Conservation (phyloP, 2,888 invertebrate genomes). For the Volucella inanis region DNA sequence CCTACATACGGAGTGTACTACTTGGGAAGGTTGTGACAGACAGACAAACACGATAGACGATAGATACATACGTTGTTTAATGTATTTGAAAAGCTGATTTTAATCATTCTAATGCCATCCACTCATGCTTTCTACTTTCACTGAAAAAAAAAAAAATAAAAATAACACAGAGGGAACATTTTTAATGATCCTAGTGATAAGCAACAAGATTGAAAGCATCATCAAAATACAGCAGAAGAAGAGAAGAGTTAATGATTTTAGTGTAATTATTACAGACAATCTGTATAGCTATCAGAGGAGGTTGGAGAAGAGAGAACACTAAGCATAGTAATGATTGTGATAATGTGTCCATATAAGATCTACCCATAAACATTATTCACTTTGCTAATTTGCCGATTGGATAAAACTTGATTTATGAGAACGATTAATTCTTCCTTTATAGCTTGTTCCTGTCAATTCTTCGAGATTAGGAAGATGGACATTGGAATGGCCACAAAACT, state of each 20-base stretch:
- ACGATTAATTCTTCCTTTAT: slow-evolving; percentile 53
- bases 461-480: slow-evolving; percentile 37
- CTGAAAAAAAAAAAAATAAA: neutral
- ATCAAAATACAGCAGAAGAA: neutral
- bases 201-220: slow-evolving; percentile 4
- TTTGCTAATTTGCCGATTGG: slow-evolving; percentile 64
- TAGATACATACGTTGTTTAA: slow-evolving; percentile 13
- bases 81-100: slow-evolving; percentile 49
- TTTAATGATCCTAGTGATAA: slow-evolving; percentile 67
- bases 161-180: slow-evolving; percentile 5
- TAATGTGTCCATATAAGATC: slow-evolving; percentile 63
- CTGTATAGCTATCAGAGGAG: slow-evolving; percentile 28
- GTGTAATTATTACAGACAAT: slow-evolving; percentile 61
- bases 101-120: slow-evolving; percentile 68
- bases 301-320: slow-evolving; percentile 22
- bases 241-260: slow-evolving; percentile 59
- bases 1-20: neutral
- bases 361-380: slow-evolving; percentile 58
- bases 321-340: slow-evolving; percentile 65
- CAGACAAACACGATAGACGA: slow-evolving; percentile 9
- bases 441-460: slow-evolving; percentile 20
- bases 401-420: slow-evolving; percentile 54
- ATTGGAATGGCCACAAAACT: slow-evolving; percentile 2
- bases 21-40: slow-evolving; percentile 1
- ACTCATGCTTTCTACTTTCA: slow-evolving; percentile 51